Evolutionary conservation across 2,113 vertebrate species (phyloP).

Genomic region (Pelecanoides urinatrix): DNA sequence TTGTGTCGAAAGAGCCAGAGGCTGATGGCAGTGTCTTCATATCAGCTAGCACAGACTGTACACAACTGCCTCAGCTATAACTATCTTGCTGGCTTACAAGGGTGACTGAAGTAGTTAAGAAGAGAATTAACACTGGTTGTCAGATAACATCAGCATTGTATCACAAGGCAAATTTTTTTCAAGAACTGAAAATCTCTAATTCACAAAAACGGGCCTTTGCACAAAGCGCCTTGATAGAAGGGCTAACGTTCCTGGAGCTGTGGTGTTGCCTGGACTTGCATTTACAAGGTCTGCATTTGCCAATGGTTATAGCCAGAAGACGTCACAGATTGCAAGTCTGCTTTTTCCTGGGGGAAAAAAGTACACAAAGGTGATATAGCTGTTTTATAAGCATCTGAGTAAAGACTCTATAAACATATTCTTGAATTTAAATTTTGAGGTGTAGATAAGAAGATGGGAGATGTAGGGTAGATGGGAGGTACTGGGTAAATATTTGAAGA

Average conservation of each 20-base stretch:
- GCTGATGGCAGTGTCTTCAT: neutral
- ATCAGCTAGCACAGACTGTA: neutral
- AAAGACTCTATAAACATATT: neutral
- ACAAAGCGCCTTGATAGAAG: neutral
- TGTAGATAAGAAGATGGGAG: neutral
- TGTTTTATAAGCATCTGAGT: neutral
- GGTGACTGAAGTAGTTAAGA: neutral
- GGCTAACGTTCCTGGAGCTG: neutral
- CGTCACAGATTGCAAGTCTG: neutral
- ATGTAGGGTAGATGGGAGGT: neutral
- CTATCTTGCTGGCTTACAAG: fast-evolving
- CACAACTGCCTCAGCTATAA: neutral
- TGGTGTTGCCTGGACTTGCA: no score
- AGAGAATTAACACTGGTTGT: neutral
- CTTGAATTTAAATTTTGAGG: neutral
- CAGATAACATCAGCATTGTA: neutral
- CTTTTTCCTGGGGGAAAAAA: neutral
- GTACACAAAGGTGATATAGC: neutral
- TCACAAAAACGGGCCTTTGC: neutral
- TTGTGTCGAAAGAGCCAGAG: fast-evolving
- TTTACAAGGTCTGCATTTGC: neutral
- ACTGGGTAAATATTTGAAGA: neutral
- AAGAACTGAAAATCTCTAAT: neutral
- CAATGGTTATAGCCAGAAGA: neutral
- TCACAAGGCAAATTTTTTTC: neutral